Evolutionary conservation across 2,113 vertebrate genomes (phyloP), one percentile per base, ranked within the genome.

Genomic region (Peromyscus polionotus): DNA sequence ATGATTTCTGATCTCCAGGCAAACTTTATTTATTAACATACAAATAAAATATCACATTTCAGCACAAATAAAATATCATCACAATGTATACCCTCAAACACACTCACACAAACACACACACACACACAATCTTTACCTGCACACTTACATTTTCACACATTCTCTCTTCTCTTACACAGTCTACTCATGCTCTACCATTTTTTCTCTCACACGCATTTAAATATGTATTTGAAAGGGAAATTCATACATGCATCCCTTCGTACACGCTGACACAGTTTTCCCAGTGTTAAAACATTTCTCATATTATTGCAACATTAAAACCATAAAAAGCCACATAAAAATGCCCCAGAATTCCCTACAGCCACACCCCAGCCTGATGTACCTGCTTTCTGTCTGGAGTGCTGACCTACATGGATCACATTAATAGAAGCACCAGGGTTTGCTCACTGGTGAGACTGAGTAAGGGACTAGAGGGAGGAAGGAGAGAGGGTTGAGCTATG

Each of bases 321-420:
- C 4, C 28, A 72, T 24, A 67, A 11, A 57, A 19, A 76, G 13
- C 5, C 86, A 54, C n/a, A 51, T 31, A 65, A 42, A 39, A n/a
- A 48, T 68, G 17, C 17, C 8, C n/a, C 28, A 19, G 57, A 54
- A n/a, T 19, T 16, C 12, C 7, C 16, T 10, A 8, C 22, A 57
- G 2, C 11, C 70, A 3, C 0, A 17, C 5, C 16, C 17, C 11
- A 19, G 8, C 5, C 54, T 20, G 7, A 7, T 6, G 11, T 8
- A 57, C 9, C 57, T 57, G n/a, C 14, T 39, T 20, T 6, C 14
- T 4, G 1, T 39, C 31, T 45, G 48, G 14, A 3, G n/a, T 45
- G 31, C 28, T 59, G 67, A 57, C 36, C 2, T 67, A 9, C 17
- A 0, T 7, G 61, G 73, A 12, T 14, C 20, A 12, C 9, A 22